A percentile compares a stretch with the other conserved stretches of the same genome.
These are phyloP conservation scores for Ageneiosus marmoratus DNA, from an alignment of 2,113 vertebrate genomes.

Conservation along the genomic window DNA sequence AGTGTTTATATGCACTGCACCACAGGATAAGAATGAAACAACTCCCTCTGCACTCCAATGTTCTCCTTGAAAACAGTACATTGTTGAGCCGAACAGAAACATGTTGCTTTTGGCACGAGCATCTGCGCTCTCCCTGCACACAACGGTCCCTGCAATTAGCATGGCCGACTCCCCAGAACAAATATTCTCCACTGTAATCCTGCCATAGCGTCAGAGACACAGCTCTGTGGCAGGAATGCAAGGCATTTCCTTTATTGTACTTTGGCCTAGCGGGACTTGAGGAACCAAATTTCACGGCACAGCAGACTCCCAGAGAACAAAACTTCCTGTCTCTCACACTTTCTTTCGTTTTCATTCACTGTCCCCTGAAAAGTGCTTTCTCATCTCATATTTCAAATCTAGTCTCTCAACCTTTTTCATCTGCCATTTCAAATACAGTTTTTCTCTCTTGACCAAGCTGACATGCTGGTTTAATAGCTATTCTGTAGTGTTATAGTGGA, in stretches of 20 bases:
- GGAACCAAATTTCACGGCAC: constrained; percentile 44
- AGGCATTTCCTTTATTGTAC: constrained; percentile 60
- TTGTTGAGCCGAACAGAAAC: constrained; percentile 55
- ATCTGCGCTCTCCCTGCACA: constrained; percentile 45
- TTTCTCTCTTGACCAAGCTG: background rate
- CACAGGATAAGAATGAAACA: constrained; percentile 8
- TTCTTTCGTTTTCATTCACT: constrained; percentile 28
- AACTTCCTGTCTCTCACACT: constrained; percentile 50
- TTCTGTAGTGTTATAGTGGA: background rate
- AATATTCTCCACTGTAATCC: constrained; percentile 56
- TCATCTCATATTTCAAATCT: constrained; percentile 27
- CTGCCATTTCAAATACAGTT: constrained; percentile 18
- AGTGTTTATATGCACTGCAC: background rate
- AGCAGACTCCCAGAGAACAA: constrained; percentile 51
- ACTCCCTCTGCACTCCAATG: constrained; percentile 24
- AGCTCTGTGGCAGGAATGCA: constrained; percentile 52
- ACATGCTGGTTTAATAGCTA: background rate
- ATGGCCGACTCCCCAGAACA: constrained; percentile 56
- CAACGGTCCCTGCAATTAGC: constrained; percentile 59
- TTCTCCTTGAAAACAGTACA: constrained; percentile 56
- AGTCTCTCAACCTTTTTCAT: constrained; percentile 12
- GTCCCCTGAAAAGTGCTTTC: constrained; percentile 19
- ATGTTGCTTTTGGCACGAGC: constrained; percentile 58
- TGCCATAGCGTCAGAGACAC: constrained; percentile 53
- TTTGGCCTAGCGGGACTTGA: constrained; percentile 53